Conservation (phyloP, 64 coral and sea anemone genomes). For the Stichodactyla helianthus region DNA sequence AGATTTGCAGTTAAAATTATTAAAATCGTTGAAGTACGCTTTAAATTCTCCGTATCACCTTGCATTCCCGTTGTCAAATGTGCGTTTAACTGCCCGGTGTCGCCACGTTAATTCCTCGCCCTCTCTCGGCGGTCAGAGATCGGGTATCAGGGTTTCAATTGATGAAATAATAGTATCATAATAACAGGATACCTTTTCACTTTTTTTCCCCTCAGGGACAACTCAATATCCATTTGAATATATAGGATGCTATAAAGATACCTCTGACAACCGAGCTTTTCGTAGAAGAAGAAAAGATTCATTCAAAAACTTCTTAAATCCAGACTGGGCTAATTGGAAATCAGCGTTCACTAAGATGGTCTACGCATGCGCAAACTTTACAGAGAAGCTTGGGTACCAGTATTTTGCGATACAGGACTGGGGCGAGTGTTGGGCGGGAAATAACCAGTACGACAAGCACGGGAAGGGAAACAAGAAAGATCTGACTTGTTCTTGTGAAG, state of each 20-base stretch:
- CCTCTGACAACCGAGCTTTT: background rate
- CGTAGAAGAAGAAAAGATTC: background rate
- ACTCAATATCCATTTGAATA: background rate
- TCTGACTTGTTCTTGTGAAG: background rate
- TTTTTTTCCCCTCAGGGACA: background rate
- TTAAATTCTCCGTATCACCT: no score
- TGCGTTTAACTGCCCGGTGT: no score
- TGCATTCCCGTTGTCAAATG: no score
- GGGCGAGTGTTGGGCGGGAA: background rate
- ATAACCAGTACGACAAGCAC: background rate
- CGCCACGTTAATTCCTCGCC: no score
- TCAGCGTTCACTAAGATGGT: background rate
- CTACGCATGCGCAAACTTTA: background rate
- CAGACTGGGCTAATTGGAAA: background rate
- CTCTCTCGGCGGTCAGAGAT: no score
- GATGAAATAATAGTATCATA: no score
- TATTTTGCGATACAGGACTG: conserved; percentile 2
- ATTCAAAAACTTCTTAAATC: background rate
- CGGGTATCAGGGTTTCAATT: no score
- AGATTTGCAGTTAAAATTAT: no score
- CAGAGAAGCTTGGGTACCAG: background rate
- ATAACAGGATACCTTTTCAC: no score
- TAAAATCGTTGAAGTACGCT: no score
- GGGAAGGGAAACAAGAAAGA: background rate
- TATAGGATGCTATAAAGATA: background rate